phyloP scores from a whole-genome alignment of 2,797 vertebrate genomes.

The Pangasius krempfi region DNA sequence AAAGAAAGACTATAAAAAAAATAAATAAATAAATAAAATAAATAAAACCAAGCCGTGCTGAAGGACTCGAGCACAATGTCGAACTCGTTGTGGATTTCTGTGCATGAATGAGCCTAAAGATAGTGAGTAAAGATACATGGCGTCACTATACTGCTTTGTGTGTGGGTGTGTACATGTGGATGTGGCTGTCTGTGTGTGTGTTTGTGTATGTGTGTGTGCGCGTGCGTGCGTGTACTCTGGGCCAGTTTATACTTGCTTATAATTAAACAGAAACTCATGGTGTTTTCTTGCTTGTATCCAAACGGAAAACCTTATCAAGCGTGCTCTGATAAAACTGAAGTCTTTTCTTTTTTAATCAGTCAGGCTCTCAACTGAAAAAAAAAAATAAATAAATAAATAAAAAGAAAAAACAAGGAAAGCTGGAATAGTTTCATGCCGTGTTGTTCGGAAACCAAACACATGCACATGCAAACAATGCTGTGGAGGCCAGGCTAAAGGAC shows the following conservation, averaged over 20 bases:
- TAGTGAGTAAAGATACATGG: conserved; percentile 41
- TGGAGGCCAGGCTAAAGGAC: background rate
- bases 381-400: background rate
- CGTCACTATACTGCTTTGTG: conserved; percentile 19
- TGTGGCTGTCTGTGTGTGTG: background rate
- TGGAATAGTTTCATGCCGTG: background rate
- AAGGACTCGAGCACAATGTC: background rate
- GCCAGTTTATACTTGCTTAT: conserved; percentile 12
- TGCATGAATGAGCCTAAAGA: conserved; percentile 50
- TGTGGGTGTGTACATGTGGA: background rate
- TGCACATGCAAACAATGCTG: background rate
- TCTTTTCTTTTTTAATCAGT: background rate
- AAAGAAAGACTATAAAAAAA: background rate
- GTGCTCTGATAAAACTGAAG: background rate
- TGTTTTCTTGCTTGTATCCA: conserved; percentile 16
- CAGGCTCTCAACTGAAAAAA: background rate
- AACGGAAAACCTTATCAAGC: conserved; percentile 34
- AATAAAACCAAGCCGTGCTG: background rate
- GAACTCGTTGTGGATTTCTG: background rate
- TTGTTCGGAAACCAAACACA: background rate
- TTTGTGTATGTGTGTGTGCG: background rate
- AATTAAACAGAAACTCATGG: background rate
- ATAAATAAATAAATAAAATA: background rate
- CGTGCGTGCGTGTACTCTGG: background rate
- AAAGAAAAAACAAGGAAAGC: background rate